Conservation (phyloP, 2,888 invertebrate species). For the Perithous albicinctus region DNA sequence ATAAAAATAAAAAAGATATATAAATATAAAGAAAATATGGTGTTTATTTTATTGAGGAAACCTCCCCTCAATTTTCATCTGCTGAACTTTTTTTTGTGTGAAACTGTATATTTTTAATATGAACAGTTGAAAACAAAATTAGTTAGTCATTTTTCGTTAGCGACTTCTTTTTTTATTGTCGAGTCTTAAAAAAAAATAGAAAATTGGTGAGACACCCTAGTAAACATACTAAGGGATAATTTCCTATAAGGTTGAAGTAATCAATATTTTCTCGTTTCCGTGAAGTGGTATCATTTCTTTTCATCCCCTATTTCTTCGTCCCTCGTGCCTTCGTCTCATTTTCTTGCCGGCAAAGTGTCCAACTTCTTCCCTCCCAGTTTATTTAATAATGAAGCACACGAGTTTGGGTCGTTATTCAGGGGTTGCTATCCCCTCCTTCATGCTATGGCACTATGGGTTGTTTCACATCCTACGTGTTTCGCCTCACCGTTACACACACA, state of each 20-base stretch:
- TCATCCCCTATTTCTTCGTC: not conserved
- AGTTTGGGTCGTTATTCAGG: slow-evolving; percentile 36
- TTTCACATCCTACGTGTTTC: slow-evolving; percentile 37
- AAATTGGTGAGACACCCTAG: too few relatives aligned
- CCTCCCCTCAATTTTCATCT: too few relatives aligned
- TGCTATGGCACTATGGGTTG: slow-evolving; percentile 10
- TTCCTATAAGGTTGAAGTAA: not conserved
- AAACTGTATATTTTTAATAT: too few relatives aligned
- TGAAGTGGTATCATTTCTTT: not conserved
- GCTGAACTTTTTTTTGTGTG: too few relatives aligned
- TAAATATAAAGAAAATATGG: too few relatives aligned
- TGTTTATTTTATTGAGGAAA: too few relatives aligned
- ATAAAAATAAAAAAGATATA: too few relatives aligned
- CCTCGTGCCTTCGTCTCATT: not conserved
- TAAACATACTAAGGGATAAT: not conserved
- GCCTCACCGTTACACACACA: not conserved
- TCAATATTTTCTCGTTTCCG: not conserved
- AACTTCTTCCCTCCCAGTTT: slow-evolving; percentile 3
- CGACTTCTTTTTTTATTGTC: too few relatives aligned
- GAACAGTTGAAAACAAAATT: too few relatives aligned
- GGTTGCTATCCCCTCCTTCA: not conserved
- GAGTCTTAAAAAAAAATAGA: too few relatives aligned
- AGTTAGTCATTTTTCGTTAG: too few relatives aligned
- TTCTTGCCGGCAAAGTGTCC: slow-evolving; percentile 7
- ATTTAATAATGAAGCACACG: slow-evolving; percentile 28